Base-by-base conservation (phyloP, 2,113 vertebrate species). In the Machaerirhynchus nigripectus region DNA sequence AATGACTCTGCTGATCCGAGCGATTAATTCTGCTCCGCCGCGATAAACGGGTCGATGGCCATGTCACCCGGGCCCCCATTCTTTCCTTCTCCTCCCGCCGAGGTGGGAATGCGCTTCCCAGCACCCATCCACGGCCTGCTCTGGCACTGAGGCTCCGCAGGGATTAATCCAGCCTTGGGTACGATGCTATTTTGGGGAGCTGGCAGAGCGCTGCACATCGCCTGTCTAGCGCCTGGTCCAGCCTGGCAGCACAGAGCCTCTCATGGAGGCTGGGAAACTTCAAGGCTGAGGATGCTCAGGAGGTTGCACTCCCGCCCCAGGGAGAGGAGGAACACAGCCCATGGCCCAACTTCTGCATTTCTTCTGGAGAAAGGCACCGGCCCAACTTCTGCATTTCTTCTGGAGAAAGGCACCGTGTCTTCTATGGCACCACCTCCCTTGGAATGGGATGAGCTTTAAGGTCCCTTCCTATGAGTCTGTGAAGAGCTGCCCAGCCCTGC, bases 291-390 rank as follows among this genome's bases (percentile, higher is more conserved):
- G 82, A 64, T 78, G 78, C 79, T 75, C 47, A 3, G 60, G 78
- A 47, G 9, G 14, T 9, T 50, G 46, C 1, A 0, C 6, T 44
- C 56, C 76, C 20, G 5, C 26, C 23, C 14, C 44, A n/a, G 33
- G 11, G 15, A 37, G 61, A 39, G 27, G 11, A 17, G 52, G 20
- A 77, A 12, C 11, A 31, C 13, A 39, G 3, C 19, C 47, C 4
- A 0, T 0, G 0, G 20, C 65, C 2, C 1, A 83, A 18, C 27
- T 44, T 7, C 57, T n/a, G 30, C 21, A 1, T 42, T 22, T 33
- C 50, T 37, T 16, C 37, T 22, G 65, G 50, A 44, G 30, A 82
- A 67, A 63, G 42, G 52, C 15, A 1, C 31, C 0, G 0, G 20
- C 65, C 2, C 1, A 83, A 18, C 27, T 44, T 7, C 57, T n/a